Base-by-base conservation (phyloP, 2,888 invertebrate species). In the Mythimna pallens region DNA sequence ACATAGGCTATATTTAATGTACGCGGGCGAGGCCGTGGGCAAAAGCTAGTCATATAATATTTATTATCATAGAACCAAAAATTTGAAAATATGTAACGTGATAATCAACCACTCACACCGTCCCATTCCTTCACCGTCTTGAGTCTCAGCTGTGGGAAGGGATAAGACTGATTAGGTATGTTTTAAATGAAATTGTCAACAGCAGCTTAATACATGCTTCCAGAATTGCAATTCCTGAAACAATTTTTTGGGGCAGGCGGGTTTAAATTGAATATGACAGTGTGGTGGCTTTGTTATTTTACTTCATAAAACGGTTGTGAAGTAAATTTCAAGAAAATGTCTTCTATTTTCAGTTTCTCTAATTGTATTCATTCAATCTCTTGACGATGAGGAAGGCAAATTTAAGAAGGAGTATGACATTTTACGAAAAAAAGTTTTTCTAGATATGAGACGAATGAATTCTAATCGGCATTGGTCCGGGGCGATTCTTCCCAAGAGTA, bases 331-430 rank as follows among this genome's bases (percentile, higher is more conserved):
- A 68, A 25, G 20, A 22, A 30, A 12, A 7, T 4, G 6, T 9
- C 0, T 47, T 65, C 47, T 17, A 20, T 34, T 78, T 78, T 52
- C 67, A 78, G 79, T 65, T 3, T 43, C 25, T n/a, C 22, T 78
- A 10, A 20, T 78, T 43, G 43, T 47, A 65, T 22, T 52, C 3
- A 61, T 73, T 43, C 73, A 61, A 55, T 61, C 64, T 12, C 1
- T 50, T 57, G 7, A 5, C 3, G 0, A 52, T 12, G 12, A 20
- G 17, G 4, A 22, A 10, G n/a, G 12, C 40, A 14, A 17, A 43
- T 57, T 57, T 12, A 34, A 34, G 10, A 50, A 43, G 20, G 36
- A 47, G 3, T 25, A 52, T 10, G 22, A 57, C 0, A 20, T 22
- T 55, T 43, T 78, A 52, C 30, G 36, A 52, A 57, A 43, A 25